Conservation (phyloP, 2,888 invertebrate genomes). For the Gnatocerus cornutus region DNA sequence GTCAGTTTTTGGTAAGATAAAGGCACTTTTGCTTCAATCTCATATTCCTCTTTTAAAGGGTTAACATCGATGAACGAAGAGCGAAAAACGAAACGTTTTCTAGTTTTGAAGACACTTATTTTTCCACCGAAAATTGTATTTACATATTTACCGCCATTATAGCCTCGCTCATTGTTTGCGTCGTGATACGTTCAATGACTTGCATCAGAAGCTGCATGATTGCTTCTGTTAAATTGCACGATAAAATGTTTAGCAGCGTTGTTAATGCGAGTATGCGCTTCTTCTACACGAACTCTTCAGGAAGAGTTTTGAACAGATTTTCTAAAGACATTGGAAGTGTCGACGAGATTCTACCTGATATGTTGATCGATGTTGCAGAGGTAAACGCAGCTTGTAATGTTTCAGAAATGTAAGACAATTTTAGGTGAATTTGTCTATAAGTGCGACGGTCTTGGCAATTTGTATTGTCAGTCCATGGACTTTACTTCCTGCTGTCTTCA, state of each 20-base stretch:
- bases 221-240: constrained; percentile 75
- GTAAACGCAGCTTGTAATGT: constrained; percentile 53
- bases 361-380: constrained; percentile 72
- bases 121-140: constrained; percentile 63
- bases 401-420: constrained; percentile 67
- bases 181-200: constrained; percentile 62
- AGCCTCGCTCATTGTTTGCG: constrained; percentile 54
- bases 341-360: constrained; percentile 73
- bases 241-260: constrained; percentile 72
- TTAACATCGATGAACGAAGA: constrained; percentile 59
- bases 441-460: constrained; percentile 35
- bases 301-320: constrained; percentile 79
- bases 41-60: constrained; percentile 52
- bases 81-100: constrained; percentile 15
- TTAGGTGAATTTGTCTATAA: constrained; percentile 30
- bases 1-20: constrained; percentile 42
- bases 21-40: background rate
- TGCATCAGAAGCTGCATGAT: constrained; percentile 68
- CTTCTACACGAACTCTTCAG: constrained; percentile 80
- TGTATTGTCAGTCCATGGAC: constrained; percentile 46
- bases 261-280: constrained; percentile 78
- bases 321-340: constrained; percentile 80
- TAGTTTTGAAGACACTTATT: constrained; percentile 28
- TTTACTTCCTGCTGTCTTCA: constrained; percentile 33
- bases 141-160: constrained; percentile 61